Base-by-base conservation (phyloP, 92 coral and sea anemone species). In the Phymanthus crucifer region DNA sequence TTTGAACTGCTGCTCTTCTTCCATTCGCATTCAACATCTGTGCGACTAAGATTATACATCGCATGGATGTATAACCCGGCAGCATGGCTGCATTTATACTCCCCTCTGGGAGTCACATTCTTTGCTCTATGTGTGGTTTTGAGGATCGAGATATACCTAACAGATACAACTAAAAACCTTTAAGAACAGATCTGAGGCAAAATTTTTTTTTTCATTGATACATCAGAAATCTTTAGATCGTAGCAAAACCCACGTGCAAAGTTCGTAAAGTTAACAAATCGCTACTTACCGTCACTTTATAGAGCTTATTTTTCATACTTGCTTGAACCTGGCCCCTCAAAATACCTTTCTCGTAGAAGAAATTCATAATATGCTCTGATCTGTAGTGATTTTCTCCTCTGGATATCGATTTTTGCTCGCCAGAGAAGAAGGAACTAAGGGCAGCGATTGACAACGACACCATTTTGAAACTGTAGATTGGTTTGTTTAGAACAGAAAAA, bases 61-160 rank as follows among this genome's bases (percentile, higher is more conserved):
- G 73, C 71, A 33, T 82, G 79, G 72, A 74, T 82, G 11, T 26
- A 43, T 24, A 74, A 66, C 31, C 80, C 86, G 32, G 80, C 68
- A 27, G 86, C 86, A 82, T 82, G 80, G 46, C 80, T 75, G 24
- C 70, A 75, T 54, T 75, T 75, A 50, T 75, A 75, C 43, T 46
- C 36, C 29, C 84, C 84, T 70, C 84, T 66, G 47, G 84, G 79
- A 80, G 71, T 80, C 79, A 47, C 86, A 83, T 68, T 75, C 54
- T 31, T 81, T 76, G 43, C 40, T 56, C 47, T 47, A 45, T 66
- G 75, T 74, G 34, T 75, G 56, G 47, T 68, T 77, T 58, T 43
- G 50, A 8, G 50, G 50, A 43, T 43, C 50, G 50, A 43, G 50
- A 43, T 43, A 43, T 43, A 43, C 50, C 50, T 43, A 43, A 43